Percentiles rank a stretch among this genome's conserved stretches.
Conservation (phyloP, 2,888 invertebrate genomes). For the Ormia ochracea region DNA sequence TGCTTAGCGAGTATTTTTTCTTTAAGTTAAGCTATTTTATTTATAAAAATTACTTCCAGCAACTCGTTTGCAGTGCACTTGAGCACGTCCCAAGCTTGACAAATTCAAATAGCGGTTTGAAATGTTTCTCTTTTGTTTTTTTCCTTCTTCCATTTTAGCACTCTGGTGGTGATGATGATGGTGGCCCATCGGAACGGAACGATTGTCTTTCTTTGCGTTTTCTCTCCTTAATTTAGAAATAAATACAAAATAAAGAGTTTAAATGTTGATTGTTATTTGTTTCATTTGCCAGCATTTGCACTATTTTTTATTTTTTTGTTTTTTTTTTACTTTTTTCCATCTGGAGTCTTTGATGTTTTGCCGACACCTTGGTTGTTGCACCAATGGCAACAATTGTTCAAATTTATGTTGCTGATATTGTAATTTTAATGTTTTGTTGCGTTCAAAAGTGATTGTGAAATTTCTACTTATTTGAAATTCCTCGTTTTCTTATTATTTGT, state of each 20-base stretch:
- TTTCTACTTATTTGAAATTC: slow-evolving; percentile 8
- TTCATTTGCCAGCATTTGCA: slow-evolving; percentile 56
- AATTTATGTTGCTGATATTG: slow-evolving; percentile 47
- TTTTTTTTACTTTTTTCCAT: neutral
- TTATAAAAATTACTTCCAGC: neutral
- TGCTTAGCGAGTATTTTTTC: slow-evolving; percentile 38
- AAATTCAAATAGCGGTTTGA: slow-evolving; percentile 63
- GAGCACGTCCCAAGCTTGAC: slow-evolving; percentile 63
- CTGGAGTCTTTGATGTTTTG: slow-evolving; percentile 46
- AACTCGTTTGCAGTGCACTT: slow-evolving; percentile 46
- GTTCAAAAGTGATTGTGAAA: slow-evolving; percentile 34
- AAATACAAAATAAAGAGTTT: slow-evolving; percentile 43
- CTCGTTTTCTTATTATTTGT: slow-evolving; percentile 16
- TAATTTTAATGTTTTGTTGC: slow-evolving; percentile 37
- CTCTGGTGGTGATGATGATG: slow-evolving; percentile 27
- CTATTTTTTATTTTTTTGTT: slow-evolving; percentile 32
- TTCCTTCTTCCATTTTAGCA: slow-evolving; percentile 1
- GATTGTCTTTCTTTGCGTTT: neutral
- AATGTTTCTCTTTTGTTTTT: slow-evolving; percentile 3
- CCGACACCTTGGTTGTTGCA: slow-evolving; percentile 32
- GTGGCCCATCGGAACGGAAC: slow-evolving; percentile 45
- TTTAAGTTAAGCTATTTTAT: slow-evolving; percentile 27
- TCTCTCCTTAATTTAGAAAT: slow-evolving; percentile 34
- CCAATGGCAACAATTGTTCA: slow-evolving; percentile 27
- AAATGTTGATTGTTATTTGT: slow-evolving; percentile 57